Percentiles rank a stretch among this genome's conserved stretches.
These are phyloP conservation scores for Lutraria rhynchaena DNA, from an alignment of 1,140 invertebrate species.

Conservation along the genomic window DNA sequence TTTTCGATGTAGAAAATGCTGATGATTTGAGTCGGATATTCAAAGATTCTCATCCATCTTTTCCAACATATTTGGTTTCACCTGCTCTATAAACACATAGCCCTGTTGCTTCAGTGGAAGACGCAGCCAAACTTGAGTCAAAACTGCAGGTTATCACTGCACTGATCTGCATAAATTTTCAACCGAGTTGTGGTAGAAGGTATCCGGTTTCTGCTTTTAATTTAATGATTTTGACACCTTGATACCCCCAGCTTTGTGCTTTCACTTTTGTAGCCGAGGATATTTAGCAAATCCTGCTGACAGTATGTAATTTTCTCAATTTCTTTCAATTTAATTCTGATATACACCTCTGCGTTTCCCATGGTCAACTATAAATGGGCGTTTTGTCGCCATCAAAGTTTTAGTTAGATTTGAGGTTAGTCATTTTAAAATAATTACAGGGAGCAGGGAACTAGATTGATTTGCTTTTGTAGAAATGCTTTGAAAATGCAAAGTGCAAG, in stretches of 20 bases:
- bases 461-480: conserved; percentile 48
- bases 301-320: conserved; percentile 62
- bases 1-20: too few species aligned
- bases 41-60: conserved; percentile 35
- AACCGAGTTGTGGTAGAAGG: not conserved
- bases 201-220: conserved; percentile 51
- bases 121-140: conserved; percentile 7
- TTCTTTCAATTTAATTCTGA: conserved; percentile 47
- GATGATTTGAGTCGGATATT: conserved; percentile 18
- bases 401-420: conserved; percentile 48
- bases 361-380: conserved; percentile 43
- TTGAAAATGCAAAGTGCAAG: conserved; percentile 56
- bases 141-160: conserved; percentile 40
- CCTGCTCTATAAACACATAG: conserved; percentile 18
- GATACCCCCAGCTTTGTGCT: conserved; percentile 47
- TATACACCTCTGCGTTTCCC: conserved; percentile 46
- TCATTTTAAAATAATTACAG: conserved; percentile 61
- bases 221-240: conserved; percentile 57
- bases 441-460: conserved; percentile 45
- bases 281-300: conserved; percentile 40
- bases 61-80: conserved; percentile 22
- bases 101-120: conserved; percentile 25
- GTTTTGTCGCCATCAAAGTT: conserved; percentile 54
- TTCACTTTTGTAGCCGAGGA: conserved; percentile 51
- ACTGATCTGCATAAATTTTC: conserved; percentile 57